Base-by-base conservation (phyloP, 2,113 vertebrate species). In the Archilochus colubris region DNA sequence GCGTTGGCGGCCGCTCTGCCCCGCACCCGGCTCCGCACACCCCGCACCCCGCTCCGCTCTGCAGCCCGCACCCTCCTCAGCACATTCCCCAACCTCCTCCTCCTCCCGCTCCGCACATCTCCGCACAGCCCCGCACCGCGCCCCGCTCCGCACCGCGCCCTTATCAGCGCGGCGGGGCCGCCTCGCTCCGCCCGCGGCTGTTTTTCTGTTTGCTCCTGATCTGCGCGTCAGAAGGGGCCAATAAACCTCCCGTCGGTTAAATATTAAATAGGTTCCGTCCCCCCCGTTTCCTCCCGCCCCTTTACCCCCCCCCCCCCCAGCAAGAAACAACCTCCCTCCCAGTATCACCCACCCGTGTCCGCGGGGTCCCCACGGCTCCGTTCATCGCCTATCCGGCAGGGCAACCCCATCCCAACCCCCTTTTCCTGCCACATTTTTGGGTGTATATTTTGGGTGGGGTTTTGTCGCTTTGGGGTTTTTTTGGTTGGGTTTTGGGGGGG, bases 231-330 rank as follows among this genome's bases (percentile, higher is more conserved):
- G 77, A 77, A 90, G 81, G 91, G 89, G 89, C 86, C 91, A 92
- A 95, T 96, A 95, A 96, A 95, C 86, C 91, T 78, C 83, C 51
- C 53, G 57, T 19, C 2, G 89, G 94, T 95, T 96, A 96, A 95
- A 94, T 22, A 96, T 96, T 96, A 96, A 94, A 89, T 87, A 11
- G 20, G 50, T 30, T 24, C 46, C 38, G n/a, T 24, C 46, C 38
- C 50, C n/a, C 7, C 62, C 53, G 12, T 40, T 40, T 40, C 40
- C 40, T 40, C 40, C 40, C 40, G 40, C 40, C 40, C 40, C 36
- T 36, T 36, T 36, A n/a, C n/a, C n/a, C n/a, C n/a, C 36, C 36
- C 27, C 5, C 21, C 24, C 36, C 38, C 54, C 30, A 30, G 23
- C 24, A 50, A 63, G 68, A 93, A 93, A 58, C 5, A 6, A 7